Evolutionary conservation across 2,888 invertebrate species (phyloP).

Genomic region (Oscheius sp.): DNA sequence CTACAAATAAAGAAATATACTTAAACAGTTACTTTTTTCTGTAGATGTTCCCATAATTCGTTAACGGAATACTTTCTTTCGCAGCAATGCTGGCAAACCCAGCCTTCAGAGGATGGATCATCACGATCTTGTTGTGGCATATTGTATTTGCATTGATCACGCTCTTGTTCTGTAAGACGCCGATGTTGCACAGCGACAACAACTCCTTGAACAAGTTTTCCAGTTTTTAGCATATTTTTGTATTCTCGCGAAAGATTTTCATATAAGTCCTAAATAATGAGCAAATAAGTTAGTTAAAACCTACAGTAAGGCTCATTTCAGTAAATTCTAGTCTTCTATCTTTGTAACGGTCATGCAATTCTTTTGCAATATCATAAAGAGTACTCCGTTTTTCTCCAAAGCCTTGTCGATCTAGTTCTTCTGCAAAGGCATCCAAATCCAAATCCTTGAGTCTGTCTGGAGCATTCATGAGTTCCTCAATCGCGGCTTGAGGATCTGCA

Average conservation of each 20-base stretch:
- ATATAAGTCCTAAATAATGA: not conserved
- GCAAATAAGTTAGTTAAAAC: not conserved
- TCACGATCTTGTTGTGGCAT: not conserved
- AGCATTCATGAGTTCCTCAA: slow-evolving; percentile 94
- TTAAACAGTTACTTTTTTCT: not conserved
- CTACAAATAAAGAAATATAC: not conserved
- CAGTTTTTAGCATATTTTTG: not conserved
- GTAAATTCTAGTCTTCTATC: too few species aligned
- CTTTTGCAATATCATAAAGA: slow-evolving; percentile 93
- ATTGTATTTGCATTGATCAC: not conserved
- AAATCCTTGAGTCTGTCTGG: slow-evolving; percentile 81
- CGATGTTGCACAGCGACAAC: slow-evolving; percentile 41
- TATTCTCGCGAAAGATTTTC: not conserved
- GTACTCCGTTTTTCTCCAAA: slow-evolving; percentile 81
- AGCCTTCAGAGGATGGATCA: not conserved
- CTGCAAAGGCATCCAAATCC: slow-evolving; percentile 97
- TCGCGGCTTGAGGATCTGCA: slow-evolving; percentile 84
- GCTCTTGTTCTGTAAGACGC: slow-evolving; percentile 12
- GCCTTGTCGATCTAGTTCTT: slow-evolving; percentile 90
- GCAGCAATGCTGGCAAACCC: slow-evolving; percentile 8
- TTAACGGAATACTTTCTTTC: not conserved
- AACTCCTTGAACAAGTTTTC: slow-evolving; percentile 36
- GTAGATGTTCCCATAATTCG: slow-evolving; percentile 17
- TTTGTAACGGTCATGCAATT: slow-evolving; percentile 82
- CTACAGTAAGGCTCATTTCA: not conserved